These are phyloP conservation scores for Hycleus cichorii DNA, from an alignment of 1,140 invertebrate species.

Conservation along the genomic window DNA sequence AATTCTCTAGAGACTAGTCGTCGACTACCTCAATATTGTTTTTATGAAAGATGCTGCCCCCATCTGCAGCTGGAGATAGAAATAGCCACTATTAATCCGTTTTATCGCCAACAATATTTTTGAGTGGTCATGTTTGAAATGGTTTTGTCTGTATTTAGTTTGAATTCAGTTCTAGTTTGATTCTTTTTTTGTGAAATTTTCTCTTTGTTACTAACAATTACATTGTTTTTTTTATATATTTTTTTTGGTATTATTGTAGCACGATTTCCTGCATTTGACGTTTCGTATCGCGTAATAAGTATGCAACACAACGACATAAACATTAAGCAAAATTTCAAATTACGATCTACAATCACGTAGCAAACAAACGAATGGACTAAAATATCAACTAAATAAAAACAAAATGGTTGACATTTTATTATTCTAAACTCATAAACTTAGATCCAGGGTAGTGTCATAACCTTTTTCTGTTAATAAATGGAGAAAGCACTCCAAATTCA, in stretches of 20 bases:
- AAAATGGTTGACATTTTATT: constrained; percentile 23
- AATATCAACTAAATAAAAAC: constrained; percentile 24
- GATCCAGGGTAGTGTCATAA: constrained; percentile 27
- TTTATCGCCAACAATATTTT: constrained; percentile 20
- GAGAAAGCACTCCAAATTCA: constrained; percentile 19
- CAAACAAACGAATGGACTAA: constrained; percentile 15
- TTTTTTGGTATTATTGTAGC: neutral
- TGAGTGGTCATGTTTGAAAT: neutral
- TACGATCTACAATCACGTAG: constrained; percentile 25
- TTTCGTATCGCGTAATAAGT: constrained; percentile 5
- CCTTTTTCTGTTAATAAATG: constrained; percentile 11
- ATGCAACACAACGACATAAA: constrained; percentile 17
- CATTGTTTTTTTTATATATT: too few relatives aligned
- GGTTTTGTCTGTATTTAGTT: too few relatives aligned
- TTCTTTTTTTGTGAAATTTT: neutral
- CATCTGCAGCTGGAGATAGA: constrained; percentile 18
- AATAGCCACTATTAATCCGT: constrained; percentile 19
- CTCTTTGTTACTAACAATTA: too few relatives aligned
- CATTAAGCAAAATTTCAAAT: constrained; percentile 21
- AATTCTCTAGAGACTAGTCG: constrained; percentile 16
- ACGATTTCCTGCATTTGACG: constrained; percentile 17
- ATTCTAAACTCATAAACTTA: constrained; percentile 21
- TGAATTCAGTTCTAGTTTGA: neutral
- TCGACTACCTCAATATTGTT: constrained; percentile 24
- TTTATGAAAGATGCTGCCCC: constrained; percentile 24